A percentile compares a stretch with the other conserved stretches of the same genome.
phyloP scores from a whole-genome alignment of 2,113 vertebrate genomes.

The Pangasianodon gigas region DNA sequence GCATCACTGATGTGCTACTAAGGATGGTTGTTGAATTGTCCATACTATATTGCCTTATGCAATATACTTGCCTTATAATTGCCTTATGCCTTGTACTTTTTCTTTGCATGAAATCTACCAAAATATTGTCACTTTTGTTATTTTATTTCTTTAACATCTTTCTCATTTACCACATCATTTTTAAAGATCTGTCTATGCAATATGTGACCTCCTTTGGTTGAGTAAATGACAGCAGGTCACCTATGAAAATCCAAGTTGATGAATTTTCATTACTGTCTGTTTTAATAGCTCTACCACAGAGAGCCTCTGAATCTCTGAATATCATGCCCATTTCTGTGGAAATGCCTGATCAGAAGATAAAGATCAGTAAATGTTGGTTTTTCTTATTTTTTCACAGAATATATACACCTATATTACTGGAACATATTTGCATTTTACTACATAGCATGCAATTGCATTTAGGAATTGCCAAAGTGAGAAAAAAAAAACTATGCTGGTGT shows the following conservation, averaged over 20 bases:
- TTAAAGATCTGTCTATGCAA: neutral
- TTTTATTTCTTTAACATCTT: neutral
- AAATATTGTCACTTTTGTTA: neutral
- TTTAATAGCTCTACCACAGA: neutral
- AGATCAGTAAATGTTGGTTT: neutral
- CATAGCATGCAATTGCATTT: neutral
- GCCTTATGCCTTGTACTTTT: neutral
- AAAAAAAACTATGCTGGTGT: neutral
- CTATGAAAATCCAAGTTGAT: neutral
- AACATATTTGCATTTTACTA: neutral
- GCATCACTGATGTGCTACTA: neutral
- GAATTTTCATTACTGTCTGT: neutral
- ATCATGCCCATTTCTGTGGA: neutral
- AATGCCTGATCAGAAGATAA: neutral
- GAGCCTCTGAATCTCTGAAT: neutral
- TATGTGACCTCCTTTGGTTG: neutral
- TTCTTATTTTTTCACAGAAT: neutral
- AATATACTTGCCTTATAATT: too few relatives aligned
- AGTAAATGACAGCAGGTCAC: neutral
- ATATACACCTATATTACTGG: neutral
- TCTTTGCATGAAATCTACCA: neutral
- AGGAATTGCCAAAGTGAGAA: slow-evolving; percentile 14
- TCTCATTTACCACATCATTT: neutral
- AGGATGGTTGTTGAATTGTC: neutral
- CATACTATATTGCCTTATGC: neutral